phyloP scores from a whole-genome alignment of 2,113 vertebrate species.

The Ceyx cyanopectus region DNA sequence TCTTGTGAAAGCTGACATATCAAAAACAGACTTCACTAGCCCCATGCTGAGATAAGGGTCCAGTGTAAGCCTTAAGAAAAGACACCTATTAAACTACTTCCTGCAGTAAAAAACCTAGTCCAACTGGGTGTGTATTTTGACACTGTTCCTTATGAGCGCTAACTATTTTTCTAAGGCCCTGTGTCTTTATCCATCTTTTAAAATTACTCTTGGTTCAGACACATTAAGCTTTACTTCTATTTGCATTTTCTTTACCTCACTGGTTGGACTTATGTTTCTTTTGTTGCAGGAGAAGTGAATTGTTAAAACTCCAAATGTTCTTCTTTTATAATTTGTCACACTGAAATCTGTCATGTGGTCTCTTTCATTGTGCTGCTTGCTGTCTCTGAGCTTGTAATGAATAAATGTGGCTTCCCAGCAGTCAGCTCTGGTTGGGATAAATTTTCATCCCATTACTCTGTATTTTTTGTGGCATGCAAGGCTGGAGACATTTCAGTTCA shows the following conservation, averaged over 20 bases:
- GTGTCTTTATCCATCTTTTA: background rate
- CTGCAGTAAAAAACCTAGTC: background rate
- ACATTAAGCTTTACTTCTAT: background rate
- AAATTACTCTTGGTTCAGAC: background rate
- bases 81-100: background rate
- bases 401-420: background rate
- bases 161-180: background rate
- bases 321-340: background rate
- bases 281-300: background rate
- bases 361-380: background rate
- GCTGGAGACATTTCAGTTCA: background rate
- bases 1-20: background rate
- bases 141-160: background rate
- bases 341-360: background rate
- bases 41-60: background rate
- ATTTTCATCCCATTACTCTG: background rate
- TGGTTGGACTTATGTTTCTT: background rate
- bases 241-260: background rate
- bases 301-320: background rate
- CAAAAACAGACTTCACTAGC: background rate
- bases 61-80: background rate
- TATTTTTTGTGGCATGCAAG: background rate
- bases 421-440: background rate
- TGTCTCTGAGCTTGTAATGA: background rate
- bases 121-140: background rate